These are phyloP conservation scores for Micropoecilia bifurca DNA, from an alignment of 2,797 vertebrate species.

Conservation along the genomic window DNA sequence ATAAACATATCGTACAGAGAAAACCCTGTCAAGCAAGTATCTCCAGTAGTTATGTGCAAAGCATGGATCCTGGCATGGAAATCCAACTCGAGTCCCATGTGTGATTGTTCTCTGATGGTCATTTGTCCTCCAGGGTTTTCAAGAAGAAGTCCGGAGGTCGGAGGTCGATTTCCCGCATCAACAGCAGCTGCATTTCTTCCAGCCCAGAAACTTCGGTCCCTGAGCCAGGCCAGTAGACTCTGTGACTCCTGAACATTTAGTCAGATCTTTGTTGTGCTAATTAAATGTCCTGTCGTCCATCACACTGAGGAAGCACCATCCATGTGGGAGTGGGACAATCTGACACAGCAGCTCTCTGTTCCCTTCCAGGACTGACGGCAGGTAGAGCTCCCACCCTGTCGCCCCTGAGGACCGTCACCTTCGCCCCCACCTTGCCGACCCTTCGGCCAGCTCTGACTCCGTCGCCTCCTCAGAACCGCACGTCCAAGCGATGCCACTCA, in stretches of 20 bases:
- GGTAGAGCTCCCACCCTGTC: slow-evolving; percentile 12
- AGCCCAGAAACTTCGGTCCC: slow-evolving; percentile 3
- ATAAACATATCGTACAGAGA: slow-evolving; percentile 78
- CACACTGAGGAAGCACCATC: neutral
- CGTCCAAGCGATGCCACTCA: neutral
- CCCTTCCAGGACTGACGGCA: slow-evolving; percentile 28
- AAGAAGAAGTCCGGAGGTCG: slow-evolving; percentile 71
- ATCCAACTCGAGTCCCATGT: neutral
- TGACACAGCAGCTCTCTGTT: neutral
- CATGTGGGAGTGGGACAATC: neutral
- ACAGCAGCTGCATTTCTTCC: slow-evolving; percentile 34
- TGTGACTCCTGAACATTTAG: neutral
- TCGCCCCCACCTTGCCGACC: slow-evolving; percentile 24
- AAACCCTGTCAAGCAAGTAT: slow-evolving; percentile 70
- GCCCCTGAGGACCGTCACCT: slow-evolving; percentile 36
- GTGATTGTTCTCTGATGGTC: neutral
- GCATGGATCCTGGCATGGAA: slow-evolving; percentile 2
- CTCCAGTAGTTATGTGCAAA: slow-evolving; percentile 12
- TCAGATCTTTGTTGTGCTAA: neutral
- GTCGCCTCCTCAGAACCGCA: slow-evolving; percentile 16
- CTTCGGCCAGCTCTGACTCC: slow-evolving; percentile 59
- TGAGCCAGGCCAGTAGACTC: slow-evolving; percentile 19
- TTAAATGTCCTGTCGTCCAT: neutral
- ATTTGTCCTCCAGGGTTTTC: slow-evolving; percentile 61
- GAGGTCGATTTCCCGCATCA: slow-evolving; percentile 42